These are phyloP conservation scores for Atopsyche davidsoni DNA, from an alignment of 1,140 invertebrate species.

Conservation along the genomic window DNA sequence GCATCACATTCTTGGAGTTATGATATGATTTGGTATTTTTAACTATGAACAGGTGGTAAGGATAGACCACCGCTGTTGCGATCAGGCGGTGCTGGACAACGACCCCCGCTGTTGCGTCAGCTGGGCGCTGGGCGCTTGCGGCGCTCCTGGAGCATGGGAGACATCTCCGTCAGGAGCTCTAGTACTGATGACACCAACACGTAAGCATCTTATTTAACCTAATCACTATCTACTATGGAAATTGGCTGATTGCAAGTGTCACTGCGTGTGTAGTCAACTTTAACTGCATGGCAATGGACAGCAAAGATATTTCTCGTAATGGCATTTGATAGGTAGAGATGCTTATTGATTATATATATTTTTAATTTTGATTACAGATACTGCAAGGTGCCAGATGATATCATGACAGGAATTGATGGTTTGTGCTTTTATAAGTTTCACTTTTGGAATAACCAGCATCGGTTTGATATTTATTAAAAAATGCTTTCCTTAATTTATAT, in stretches of 20 bases:
- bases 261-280: not conserved
- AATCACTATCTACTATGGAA: not conserved
- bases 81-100: slow-evolving; percentile 18
- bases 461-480: too few relatives aligned
- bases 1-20: too few relatives aligned
- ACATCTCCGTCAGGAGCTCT: slow-evolving; percentile 25
- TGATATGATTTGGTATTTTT: not conserved
- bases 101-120: slow-evolving; percentile 25
- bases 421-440: too few relatives aligned
- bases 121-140: slow-evolving; percentile 19
- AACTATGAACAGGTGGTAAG: too few relatives aligned
- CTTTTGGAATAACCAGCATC: too few relatives aligned
- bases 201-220: slow-evolving; percentile 16
- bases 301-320: not conserved
- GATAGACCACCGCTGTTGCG: slow-evolving; percentile 24
- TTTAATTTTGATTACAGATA: slow-evolving; percentile 17
- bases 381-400: slow-evolving; percentile 20
- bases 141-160: slow-evolving; percentile 28
- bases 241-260: not conserved
- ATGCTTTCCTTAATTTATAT: too few relatives aligned
- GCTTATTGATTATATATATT: not conserved
- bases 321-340: not conserved
- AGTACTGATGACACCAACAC: slow-evolving; percentile 24
- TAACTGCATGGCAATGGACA: not conserved
- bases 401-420: slow-evolving; percentile 2